Evolutionary conservation across 2,113 vertebrate genomes (phyloP), one percentile per base, ranked within the genome.

Genomic region (Amphiprion percula): DNA sequence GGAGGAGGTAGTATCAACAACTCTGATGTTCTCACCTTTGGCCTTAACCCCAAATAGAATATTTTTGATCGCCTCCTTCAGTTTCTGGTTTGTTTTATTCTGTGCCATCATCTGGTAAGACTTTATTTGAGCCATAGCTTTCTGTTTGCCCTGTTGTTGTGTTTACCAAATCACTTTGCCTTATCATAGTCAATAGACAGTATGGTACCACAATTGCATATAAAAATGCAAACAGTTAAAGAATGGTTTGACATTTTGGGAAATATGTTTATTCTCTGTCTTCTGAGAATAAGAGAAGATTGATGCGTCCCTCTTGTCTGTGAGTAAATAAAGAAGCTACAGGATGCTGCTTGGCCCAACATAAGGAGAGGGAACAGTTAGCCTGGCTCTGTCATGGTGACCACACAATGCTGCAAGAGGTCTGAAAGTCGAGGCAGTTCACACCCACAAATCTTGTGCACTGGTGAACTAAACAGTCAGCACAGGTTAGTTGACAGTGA

Each of bases 261-360:
- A 72, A 72, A 72, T 59, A 15, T 71, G 46, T 71, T 60, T 60
- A 71, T 26, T 24, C 47, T 70, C 19, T 23, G 9, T 37, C 7
- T 33, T 16, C 14, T 47, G 41, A 24, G 19, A 71, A 59, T 21
- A 28, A 59, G 30, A n/a, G 30, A 61, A 61, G 56, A 71, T 30
- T 71, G 44, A 60, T 60, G 0, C 28, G 1, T 24, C 33, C 1
- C 15, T 49, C n/a, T 33, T 59, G n/a, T 4, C 37, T 70, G 26
- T 71, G 37, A 24, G 68, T 71, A 71, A 71, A 71, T 37, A 23
- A 50, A 26, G 11, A 61, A 37, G 56, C n/a, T 52, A 50, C 33
- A 37, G 33, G 7, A 6, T 37, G 33, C 6, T 37, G 33, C 33
- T 37, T 9, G 33, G 33, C 33, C 9, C 30, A 33, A 33, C 30